phyloP scores from a whole-genome alignment of 1,140 invertebrate species.

The Myzus persicae region DNA sequence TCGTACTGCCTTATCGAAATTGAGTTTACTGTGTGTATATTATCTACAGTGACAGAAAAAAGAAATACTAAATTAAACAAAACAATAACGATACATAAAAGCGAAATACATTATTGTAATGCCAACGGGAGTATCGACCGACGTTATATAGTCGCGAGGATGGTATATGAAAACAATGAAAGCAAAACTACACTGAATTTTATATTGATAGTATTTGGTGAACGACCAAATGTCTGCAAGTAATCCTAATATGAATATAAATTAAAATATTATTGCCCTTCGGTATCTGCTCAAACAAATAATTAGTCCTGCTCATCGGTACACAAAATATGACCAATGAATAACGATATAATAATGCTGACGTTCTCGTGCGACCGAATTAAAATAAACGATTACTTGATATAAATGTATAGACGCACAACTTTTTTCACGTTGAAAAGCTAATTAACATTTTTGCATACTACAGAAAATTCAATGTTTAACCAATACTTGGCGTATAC shows the following conservation, averaged over 20 bases:
- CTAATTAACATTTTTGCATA: not conserved
- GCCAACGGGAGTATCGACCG: not conserved
- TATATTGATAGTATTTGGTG: not conserved
- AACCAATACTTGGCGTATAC: not conserved
- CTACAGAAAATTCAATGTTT: not conserved
- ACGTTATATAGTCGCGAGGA: not conserved
- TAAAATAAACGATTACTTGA: not conserved
- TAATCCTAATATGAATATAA: not conserved
- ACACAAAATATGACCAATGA: not conserved
- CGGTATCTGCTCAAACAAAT: not conserved
- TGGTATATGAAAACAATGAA: conserved; percentile 18
- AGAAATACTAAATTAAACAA: conserved; percentile 9
- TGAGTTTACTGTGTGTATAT: not conserved
- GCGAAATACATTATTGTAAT: not conserved
- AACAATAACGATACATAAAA: conserved; percentile 3
- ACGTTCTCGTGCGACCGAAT: not conserved
- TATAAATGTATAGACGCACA: accelerated
- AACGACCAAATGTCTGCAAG: not conserved
- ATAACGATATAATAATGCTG: not conserved
- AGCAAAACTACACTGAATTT: not conserved
- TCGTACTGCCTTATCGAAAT: not conserved
- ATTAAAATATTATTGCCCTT: not conserved
- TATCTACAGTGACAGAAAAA: conserved; percentile 4
- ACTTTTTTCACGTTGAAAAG: not conserved
- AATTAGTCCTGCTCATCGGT: not conserved